Evolutionary conservation across 2,797 vertebrate species (phyloP).

Genomic region (Danio kyathit): DNA sequence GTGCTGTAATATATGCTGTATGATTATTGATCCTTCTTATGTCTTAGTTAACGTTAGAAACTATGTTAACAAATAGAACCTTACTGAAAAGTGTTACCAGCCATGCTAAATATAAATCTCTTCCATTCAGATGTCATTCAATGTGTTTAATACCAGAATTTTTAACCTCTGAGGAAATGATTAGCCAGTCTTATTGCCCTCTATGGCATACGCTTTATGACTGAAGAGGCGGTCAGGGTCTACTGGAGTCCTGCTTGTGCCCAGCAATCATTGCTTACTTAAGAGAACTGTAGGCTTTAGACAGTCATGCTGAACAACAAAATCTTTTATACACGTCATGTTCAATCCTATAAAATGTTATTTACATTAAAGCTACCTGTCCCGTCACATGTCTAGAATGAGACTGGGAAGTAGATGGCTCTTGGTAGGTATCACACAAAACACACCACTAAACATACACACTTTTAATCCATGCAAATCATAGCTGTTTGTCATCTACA

Average conservation of each 20-base stretch:
- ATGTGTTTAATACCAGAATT: constrained; percentile 49
- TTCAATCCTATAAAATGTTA: neutral
- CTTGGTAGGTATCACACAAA: neutral
- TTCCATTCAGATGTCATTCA: neutral
- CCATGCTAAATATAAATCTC: neutral
- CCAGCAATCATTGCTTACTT: constrained; percentile 40
- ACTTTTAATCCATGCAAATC: constrained; percentile 15
- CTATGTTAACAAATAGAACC: too few relatives aligned
- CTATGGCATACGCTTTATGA: constrained; percentile 40
- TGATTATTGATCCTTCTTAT: too few relatives aligned
- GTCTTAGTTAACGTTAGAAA: too few relatives aligned
- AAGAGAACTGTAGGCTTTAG: constrained; percentile 28
- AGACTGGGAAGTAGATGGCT: neutral
- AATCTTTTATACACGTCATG: neutral
- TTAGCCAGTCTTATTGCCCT: constrained; percentile 33
- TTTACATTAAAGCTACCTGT: neutral
- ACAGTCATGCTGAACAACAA: neutral
- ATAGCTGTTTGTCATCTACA: neutral
- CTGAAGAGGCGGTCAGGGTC: constrained; percentile 11
- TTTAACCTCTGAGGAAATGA: constrained; percentile 57
- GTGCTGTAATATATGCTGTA: too few relatives aligned
- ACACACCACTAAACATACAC: neutral
- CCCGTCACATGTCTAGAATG: neutral
- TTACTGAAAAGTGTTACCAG: too few relatives aligned
- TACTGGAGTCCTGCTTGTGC: constrained; percentile 9